These are phyloP conservation scores for Prochilodus magdalenae DNA, from an alignment of 2,113 vertebrate genomes.

Conservation along the genomic window DNA sequence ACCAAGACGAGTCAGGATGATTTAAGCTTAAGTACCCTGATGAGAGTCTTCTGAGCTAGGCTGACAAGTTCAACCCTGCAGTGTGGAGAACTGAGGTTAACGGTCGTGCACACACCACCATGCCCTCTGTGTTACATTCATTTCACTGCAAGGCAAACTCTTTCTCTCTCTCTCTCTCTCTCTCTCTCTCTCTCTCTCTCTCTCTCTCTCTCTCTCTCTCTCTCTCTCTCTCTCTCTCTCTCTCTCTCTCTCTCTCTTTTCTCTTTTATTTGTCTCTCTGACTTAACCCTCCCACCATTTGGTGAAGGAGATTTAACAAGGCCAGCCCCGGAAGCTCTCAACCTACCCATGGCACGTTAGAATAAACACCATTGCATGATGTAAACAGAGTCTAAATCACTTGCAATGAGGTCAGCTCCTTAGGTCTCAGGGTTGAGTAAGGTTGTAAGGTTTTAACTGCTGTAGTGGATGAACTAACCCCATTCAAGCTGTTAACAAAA, in stretches of 20 bases:
- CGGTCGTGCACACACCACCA: background rate
- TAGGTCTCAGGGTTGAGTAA: background rate
- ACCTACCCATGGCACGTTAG: constrained; percentile 3
- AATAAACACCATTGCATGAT: background rate
- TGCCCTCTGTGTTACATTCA: background rate
- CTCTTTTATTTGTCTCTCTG: background rate
- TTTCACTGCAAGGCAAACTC: background rate
- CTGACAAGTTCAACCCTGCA: background rate
- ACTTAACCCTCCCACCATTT: constrained; percentile 4
- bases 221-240: no score
- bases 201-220: no score
- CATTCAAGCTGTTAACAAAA: no score
- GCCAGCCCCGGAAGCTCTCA: background rate
- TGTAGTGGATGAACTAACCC: background rate
- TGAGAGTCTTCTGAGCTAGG: background rate
- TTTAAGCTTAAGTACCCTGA: background rate
- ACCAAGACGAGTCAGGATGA: background rate
- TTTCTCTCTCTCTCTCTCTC: background rate
- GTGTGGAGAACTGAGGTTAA: background rate
- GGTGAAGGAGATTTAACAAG: background rate
- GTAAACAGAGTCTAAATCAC: constrained; percentile 4
- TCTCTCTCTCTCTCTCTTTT: background rate
- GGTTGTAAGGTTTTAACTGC: background rate
- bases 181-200: no score
- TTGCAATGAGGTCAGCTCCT: background rate